Evolutionary conservation across 2,797 vertebrate species (phyloP).

Genomic region (Sylvia borin): DNA sequence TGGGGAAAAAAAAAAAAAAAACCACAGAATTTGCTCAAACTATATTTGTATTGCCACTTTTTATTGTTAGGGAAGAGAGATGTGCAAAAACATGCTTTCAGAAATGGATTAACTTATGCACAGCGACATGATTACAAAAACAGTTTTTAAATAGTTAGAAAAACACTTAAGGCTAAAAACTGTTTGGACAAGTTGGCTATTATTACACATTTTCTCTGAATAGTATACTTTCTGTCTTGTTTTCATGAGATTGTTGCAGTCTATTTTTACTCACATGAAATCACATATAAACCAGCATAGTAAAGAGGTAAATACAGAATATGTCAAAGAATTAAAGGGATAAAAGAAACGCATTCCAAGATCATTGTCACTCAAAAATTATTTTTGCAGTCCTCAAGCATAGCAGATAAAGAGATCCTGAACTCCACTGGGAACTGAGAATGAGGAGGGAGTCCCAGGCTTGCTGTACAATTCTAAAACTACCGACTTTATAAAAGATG

Average conservation of each 20-base stretch:
- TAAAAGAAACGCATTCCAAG: not conserved
- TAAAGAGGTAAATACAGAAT: not conserved
- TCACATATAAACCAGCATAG: not conserved
- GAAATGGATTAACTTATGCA: not conserved
- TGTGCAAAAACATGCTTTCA: not conserved
- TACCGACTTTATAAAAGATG: not conserved
- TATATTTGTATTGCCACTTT: not conserved
- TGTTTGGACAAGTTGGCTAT: not conserved
- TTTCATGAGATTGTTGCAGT: not conserved
- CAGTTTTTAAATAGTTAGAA: not conserved
- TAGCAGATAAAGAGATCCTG: not conserved
- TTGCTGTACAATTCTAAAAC: not conserved
- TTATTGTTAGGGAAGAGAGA: not conserved
- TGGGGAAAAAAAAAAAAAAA: slow-evolving; percentile 6
- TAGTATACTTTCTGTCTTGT: not conserved
- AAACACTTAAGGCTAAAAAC: not conserved
- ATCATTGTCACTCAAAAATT: not conserved
- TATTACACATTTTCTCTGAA: not conserved
- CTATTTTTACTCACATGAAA: not conserved
- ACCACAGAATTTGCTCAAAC: not conserved
- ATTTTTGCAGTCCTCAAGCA: not conserved
- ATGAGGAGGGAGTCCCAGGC: not conserved
- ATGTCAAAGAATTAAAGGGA: not conserved
- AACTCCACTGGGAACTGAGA: not conserved
- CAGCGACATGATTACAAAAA: not conserved